Base-by-base conservation (phyloP, 2,113 vertebrate species). In the Misgurnus anguillicaudatus region DNA sequence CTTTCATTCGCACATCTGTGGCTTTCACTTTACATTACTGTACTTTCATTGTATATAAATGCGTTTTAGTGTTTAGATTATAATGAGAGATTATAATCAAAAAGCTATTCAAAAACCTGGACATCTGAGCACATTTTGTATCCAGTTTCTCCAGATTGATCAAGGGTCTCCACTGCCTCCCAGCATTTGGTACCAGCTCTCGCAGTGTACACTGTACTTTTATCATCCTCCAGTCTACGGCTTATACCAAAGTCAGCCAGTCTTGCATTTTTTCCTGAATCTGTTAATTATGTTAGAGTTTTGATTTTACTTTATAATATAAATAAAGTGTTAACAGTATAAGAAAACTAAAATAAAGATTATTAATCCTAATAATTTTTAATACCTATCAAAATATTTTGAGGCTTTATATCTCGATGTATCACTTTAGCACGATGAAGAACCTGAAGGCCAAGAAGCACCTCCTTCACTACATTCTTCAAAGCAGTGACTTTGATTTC, bases 301-400 rank as follows among this genome's bases (percentile, higher is more conserved):
- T 70, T 51, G 7, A 7, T 19, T 14, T 45, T 19, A 9, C 8
- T 39, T 17, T 67, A 47, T 48, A 4, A 48, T 10, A 48, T 10
- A 48, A 21, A 17, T 24, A 2, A 24, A 69, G 4, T 2, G 3
- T 13, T 42, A 48, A 10, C 4, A 14, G 24, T 24, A 16, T 4
- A 6, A 9, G 31, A 5, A 1, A 36, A 51, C 19, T 17, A 45
- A 45, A 4, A 9, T 3, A 9, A 9, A 57, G 4, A 45, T 2
- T 3, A 31, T 31, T 1, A 45, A 67, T n/a, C n/a, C 9, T n/a
- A 60, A n/a, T n/a, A 2, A 51, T 19, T 63, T 76, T 6, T 39
- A 24, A 47, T 81, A 82, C 80, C 80, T n/a, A 82, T 77, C 62
- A 82, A 70, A 69, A 82, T 31, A 58, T 77, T 82, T n/a, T 1